Evolutionary conservation across 2,113 vertebrate genomes (phyloP).

Genomic region (Rhinopithecus roxellana): DNA sequence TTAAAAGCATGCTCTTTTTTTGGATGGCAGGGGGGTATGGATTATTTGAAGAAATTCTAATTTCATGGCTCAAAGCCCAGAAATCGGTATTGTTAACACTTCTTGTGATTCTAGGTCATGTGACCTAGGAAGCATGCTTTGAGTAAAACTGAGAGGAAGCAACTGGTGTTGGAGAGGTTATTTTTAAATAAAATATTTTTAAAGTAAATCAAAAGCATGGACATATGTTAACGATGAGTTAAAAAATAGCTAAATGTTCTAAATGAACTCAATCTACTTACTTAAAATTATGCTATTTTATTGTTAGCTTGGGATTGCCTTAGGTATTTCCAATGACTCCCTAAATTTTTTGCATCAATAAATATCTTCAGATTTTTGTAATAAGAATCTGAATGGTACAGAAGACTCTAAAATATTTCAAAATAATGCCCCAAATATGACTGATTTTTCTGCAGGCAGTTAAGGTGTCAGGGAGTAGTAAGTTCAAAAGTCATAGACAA

Average conservation of each 20-base stretch:
- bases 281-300: background rate
- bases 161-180: background rate
- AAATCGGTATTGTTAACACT: background rate
- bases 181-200: conserved; percentile 4
- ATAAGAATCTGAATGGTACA: background rate
- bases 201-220: background rate
- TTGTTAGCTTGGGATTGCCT: background rate
- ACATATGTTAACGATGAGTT: background rate
- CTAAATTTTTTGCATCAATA: background rate
- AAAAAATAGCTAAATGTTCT: background rate
- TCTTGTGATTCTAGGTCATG: background rate
- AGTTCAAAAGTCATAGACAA: background rate
- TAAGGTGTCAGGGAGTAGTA: background rate
- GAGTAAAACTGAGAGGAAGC: background rate
- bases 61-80: background rate
- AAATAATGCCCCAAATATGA: background rate
- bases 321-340: background rate
- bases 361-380: background rate
- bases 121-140: background rate
- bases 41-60: background rate
- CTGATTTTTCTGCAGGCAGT: background rate
- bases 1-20: background rate
- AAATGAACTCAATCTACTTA: background rate
- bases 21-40: background rate
- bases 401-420: background rate